Evolutionary conservation across 2,113 vertebrate genomes (phyloP).

Genomic region (Chaetops frenatus): DNA sequence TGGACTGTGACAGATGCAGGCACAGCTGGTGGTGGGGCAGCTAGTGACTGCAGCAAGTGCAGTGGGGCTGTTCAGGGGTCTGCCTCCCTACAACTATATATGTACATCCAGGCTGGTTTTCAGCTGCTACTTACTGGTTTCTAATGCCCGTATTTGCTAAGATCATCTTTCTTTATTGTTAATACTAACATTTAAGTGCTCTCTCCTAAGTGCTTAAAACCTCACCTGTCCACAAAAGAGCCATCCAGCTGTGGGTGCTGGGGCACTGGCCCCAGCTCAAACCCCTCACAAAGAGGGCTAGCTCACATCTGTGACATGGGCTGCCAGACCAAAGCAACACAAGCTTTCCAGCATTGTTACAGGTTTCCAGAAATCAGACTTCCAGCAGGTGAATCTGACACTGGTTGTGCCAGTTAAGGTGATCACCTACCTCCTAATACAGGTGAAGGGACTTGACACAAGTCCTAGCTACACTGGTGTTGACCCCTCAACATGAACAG

Average conservation of each 20-base stretch:
- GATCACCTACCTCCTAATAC: background rate
- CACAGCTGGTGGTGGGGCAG: background rate
- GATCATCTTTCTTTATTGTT: background rate
- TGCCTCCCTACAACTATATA: background rate
- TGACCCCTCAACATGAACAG: background rate
- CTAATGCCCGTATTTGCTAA: background rate
- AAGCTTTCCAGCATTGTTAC: background rate
- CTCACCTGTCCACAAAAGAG: background rate
- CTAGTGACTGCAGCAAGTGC: background rate
- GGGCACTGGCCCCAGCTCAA: background rate
- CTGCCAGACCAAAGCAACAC: background rate
- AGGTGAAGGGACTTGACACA: background rate
- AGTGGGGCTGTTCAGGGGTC: background rate
- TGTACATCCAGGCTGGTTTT: background rate
- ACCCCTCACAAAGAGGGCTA: background rate
- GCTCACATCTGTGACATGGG: accelerated
- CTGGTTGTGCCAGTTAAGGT: background rate
- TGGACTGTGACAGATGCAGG: background rate
- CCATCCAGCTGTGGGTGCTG: background rate
- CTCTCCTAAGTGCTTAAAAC: background rate
- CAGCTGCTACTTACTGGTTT: background rate
- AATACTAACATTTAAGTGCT: background rate
- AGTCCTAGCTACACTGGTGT: background rate
- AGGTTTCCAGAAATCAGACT: background rate
- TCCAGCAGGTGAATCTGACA: background rate